These are phyloP conservation scores for Corythornis cristatus DNA, from an alignment of 2,113 vertebrate species.

Conservation along the genomic window DNA sequence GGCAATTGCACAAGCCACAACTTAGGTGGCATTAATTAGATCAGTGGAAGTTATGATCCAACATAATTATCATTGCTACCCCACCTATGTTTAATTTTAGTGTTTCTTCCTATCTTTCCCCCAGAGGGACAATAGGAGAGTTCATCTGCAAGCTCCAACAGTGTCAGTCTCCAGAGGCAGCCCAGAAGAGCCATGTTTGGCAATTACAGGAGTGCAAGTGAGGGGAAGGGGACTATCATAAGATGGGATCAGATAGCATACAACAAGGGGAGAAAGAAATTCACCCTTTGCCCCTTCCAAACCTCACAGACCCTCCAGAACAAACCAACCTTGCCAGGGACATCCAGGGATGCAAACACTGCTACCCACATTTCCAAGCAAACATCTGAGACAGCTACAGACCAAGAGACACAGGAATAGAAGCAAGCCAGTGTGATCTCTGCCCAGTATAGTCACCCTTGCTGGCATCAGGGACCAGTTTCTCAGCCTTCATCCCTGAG, in stretches of 20 bases:
- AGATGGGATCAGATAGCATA: slow-evolving; percentile 21
- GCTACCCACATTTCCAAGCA: neutral
- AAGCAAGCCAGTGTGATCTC: neutral
- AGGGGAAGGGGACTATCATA: slow-evolving; percentile 42
- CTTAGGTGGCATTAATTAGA: slow-evolving; percentile 68
- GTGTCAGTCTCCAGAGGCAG: slow-evolving; percentile 35
- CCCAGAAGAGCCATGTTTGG: neutral
- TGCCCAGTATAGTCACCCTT: neutral
- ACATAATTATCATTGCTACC: slow-evolving; percentile 45
- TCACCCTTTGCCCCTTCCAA: slow-evolving; percentile 17
- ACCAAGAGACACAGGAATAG: neutral
- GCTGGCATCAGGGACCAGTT: neutral
- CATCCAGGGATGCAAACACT: neutral
- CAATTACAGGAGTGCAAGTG: slow-evolving; percentile 40
- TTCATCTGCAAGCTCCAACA: slow-evolving; percentile 34
- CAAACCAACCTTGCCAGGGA: too few species aligned
- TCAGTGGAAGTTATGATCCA: slow-evolving; percentile 63
- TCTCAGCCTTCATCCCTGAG: neutral
- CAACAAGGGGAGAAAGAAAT: neutral
- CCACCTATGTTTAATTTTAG: slow-evolving; percentile 60
- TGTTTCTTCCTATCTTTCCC: slow-evolving; percentile 56
- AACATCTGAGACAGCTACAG: neutral
- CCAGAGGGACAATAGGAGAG: slow-evolving; percentile 47
- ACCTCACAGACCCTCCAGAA: too few species aligned
- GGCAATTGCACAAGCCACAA: slow-evolving; percentile 65